Conservation (phyloP, 2,113 vertebrate genomes). For the Seriola dumerili region DNA sequence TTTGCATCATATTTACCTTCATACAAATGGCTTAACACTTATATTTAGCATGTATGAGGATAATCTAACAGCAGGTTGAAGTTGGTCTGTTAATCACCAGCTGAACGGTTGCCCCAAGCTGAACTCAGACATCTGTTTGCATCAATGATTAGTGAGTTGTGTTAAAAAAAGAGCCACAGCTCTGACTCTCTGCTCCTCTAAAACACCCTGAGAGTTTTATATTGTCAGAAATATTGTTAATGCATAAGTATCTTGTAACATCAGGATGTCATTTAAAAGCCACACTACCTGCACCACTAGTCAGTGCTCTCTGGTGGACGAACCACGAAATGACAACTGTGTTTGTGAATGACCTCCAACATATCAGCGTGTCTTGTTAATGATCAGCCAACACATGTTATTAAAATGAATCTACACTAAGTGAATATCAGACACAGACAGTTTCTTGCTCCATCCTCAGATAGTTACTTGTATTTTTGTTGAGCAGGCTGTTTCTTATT, state of each 20-base stretch:
- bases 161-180: not conserved
- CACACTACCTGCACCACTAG: too few species aligned
- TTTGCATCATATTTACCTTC: too few species aligned
- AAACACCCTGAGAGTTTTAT: not conserved
- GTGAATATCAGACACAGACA: not conserved
- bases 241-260: not conserved
- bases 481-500: not conserved
- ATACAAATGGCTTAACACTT: too few species aligned
- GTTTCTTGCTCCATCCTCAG: too few species aligned
- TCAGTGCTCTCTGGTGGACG: conserved; percentile 29
- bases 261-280: not conserved
- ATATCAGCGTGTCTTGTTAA: not conserved
- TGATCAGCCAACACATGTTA: not conserved
- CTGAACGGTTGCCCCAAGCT: not conserved
- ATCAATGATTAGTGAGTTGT: not conserved
- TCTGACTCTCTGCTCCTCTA: not conserved
- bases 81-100: conserved; percentile 3
- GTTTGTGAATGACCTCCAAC: conserved; percentile 6
- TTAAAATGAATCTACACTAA: not conserved
- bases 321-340: not conserved
- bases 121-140: not conserved
- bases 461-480: too few species aligned
- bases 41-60: too few species aligned
- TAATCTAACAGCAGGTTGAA: not conserved
- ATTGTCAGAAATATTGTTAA: not conserved